These are phyloP conservation scores for Dysdera silvatica DNA, from an alignment of 1,140 invertebrate species.

Conservation along the genomic window DNA sequence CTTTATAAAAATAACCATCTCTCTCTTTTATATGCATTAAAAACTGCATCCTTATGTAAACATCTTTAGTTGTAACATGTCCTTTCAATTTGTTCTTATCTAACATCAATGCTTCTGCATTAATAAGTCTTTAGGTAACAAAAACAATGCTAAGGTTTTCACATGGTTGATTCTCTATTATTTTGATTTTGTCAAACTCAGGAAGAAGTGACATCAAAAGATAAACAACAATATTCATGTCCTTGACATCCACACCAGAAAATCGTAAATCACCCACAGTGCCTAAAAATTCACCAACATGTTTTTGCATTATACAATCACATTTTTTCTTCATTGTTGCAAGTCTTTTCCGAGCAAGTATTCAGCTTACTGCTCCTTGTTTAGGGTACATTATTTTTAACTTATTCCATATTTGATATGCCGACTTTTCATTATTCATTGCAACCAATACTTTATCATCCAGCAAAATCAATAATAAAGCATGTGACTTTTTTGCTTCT, in stretches of 20 bases:
- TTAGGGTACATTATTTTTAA: background rate
- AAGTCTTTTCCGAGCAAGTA: conserved; percentile 6
- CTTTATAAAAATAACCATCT: background rate
- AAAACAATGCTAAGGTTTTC: background rate
- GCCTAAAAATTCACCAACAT: conserved; percentile 6
- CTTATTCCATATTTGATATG: background rate
- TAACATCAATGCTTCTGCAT: too few species aligned
- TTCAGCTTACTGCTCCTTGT: background rate
- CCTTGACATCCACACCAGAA: background rate
- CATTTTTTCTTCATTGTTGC: conserved; percentile 1
- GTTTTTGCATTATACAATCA: conserved; percentile 4
- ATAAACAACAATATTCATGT: conserved; percentile 2
- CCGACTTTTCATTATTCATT: background rate
- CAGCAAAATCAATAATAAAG: background rate
- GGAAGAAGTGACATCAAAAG: background rate
- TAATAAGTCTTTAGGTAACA: background rate
- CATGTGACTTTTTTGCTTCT: background rate
- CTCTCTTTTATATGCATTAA: background rate
- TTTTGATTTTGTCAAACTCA: conserved; percentile 1
- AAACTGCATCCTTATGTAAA: background rate
- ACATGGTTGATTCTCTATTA: background rate
- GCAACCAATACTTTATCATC: background rate
- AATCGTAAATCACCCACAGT: conserved; percentile 3
- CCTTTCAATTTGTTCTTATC: background rate
- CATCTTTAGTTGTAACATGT: too few species aligned